Base-by-base conservation (phyloP, 2,113 vertebrate species). In the Boleophthalmus pectinirostris region DNA sequence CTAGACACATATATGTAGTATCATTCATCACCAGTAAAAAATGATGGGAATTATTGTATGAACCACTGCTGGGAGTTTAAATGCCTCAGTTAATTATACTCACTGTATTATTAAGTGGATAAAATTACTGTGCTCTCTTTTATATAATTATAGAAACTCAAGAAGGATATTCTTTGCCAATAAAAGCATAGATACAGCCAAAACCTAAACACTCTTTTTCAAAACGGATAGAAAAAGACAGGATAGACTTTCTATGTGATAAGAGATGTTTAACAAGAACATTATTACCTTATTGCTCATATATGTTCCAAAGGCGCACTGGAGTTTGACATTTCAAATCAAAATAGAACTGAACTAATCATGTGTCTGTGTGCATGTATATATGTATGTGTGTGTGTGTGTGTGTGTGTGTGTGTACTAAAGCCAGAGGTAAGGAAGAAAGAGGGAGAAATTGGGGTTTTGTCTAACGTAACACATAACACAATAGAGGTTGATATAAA, bases 171-270 rank as follows among this genome's bases (percentile, higher is more conserved):
- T 78, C 66, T 57, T 47, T 69, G 78, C 78, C 64, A 76, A 70
- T 29, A 77, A 68, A 38, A 76, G 33, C 56, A 58, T 4, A 33
- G 61, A 51, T 38, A 15, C 63, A 57, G 68, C 69, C 74, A 86
- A 66, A 74, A 79, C 46, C 56, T 9, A 63, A 74, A 76, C 14
- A 10, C 43, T 71, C 66, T 35, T n/a, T 11, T 5, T 72, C 78
- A 77, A 84, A 75, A 72, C 64, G 49, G 71, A 47, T 12, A 68
- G 73, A 78, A 79, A 83, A 80, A 76, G 78, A 65, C 80, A 69
- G 76, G 75, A 69, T 60, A 35, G 56, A 29, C 11, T 29, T 73
- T 77, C 66, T 43, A 74, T 43, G 75, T 14, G 70, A 82, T 85
- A 81, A 83, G 58, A 29, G 43, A 71, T 81, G 86, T 45, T 83